Percentiles rank a stretch among this genome's conserved stretches.
Conservation (phyloP, 2,113 vertebrate genomes). For the Porphyrio hochstetteri region DNA sequence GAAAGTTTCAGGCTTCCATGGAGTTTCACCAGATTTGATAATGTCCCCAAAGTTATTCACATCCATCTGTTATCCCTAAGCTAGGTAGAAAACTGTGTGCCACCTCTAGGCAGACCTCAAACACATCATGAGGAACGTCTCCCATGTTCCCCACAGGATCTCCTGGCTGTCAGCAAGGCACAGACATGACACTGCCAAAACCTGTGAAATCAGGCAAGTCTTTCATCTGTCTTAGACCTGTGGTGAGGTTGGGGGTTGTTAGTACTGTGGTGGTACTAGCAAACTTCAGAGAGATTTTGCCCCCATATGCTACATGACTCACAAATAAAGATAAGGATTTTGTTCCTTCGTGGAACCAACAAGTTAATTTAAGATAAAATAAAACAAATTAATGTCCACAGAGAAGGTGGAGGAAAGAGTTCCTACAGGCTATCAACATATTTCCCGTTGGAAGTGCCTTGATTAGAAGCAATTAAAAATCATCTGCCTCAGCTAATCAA, state of each 20-base stretch:
- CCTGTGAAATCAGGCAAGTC: neutral
- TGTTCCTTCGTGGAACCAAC: neutral
- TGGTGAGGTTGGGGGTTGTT: neutral
- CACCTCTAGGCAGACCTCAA: neutral
- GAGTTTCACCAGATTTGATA: neutral
- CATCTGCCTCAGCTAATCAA: neutral
- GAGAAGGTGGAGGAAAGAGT: neutral
- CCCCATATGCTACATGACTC: no score
- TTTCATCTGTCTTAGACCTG: neutral
- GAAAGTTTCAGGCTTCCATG: neutral
- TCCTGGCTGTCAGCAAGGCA: neutral
- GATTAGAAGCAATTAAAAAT: neutral
- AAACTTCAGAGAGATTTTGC: neutral
- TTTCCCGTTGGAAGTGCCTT: neutral
- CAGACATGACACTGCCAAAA: neutral
- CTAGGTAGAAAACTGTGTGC: neutral
- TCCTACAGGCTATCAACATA: neutral
- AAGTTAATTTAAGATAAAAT: neutral
- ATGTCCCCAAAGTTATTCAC: neutral
- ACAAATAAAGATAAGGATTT: neutral
- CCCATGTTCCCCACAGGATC: neutral
- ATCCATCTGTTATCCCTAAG: neutral
- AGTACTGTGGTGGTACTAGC: no score
- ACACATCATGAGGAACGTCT: accelerated
- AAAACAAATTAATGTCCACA: neutral